Evolutionary conservation across 1,140 invertebrate genomes (phyloP).

Genomic region (Drosophila tani): DNA sequence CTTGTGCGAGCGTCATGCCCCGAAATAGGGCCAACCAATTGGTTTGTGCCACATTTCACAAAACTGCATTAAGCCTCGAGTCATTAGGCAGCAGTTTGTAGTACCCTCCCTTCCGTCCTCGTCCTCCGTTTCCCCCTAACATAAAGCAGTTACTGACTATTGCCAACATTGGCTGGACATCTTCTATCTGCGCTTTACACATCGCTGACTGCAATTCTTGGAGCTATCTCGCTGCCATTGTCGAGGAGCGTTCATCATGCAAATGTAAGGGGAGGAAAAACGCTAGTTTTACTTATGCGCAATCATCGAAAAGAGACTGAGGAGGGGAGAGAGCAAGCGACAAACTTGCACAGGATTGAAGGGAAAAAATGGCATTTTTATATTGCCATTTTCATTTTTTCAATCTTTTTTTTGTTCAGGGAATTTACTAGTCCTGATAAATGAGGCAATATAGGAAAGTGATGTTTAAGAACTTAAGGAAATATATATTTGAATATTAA

Average conservation of each 20-base stretch:
- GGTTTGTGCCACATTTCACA: constrained; percentile 53
- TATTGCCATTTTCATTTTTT: constrained; percentile 13
- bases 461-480: background rate
- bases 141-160: constrained; percentile 6
- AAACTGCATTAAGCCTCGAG: constrained; percentile 72
- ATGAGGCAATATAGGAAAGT: background rate
- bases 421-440: background rate
- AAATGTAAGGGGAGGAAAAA: constrained; percentile 22
- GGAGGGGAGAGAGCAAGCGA: background rate
- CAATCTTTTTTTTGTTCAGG: background rate
- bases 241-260: constrained; percentile 33
- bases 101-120: background rate
- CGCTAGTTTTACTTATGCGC: constrained; percentile 35
- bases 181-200: constrained; percentile 73
- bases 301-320: constrained; percentile 10
- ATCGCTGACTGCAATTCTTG: constrained; percentile 62
- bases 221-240: constrained; percentile 43
- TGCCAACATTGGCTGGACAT: constrained; percentile 51
- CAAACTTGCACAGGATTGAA: constrained; percentile 2
- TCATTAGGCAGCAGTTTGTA: constrained; percentile 62
- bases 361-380: constrained; percentile 5
- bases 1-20: constrained; percentile 30
- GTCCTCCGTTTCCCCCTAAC: background rate
- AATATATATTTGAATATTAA: background rate
- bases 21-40: constrained; percentile 36